Base-by-base conservation (phyloP, 2,797 vertebrate species). In the Naso thynnoides region DNA sequence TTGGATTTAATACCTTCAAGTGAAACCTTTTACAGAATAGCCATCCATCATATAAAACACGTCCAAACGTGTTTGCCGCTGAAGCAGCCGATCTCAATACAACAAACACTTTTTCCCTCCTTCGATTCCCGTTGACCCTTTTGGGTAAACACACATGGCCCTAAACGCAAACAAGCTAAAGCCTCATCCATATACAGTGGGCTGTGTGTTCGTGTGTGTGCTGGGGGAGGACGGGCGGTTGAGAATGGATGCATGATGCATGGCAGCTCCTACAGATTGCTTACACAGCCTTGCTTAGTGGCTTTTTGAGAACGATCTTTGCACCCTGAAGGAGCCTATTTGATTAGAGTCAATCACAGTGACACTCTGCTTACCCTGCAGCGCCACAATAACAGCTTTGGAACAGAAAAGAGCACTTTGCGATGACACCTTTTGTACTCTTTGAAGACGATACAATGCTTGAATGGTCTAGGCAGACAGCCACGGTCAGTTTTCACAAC, bases 321-420 rank as follows among this genome's bases (percentile, higher is more conserved):
- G 58, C 33, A 44, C 88, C 84, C 80, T 82, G 47, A 83, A 85
- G 80, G 79, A 82, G 83, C 76, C 64, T 70, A 60, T 93, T 88
- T 88, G 90, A 93, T 92, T 86, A 76, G 69, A 89, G 88, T 92
- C 92, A 83, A 84, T 94, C 90, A 88, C 55, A 0, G 74, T 82
- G 92, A 90, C 91, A 82, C 70, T 23, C 53, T 80, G 86, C 88
- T 90, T 87, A 92, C 83, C 21, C 44, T 59, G 86, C 79, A 66
- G 80, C 18, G 65, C 69, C 70, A 53, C 36, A 1, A 68, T 58
- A 52, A 73, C 69, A 42, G 66, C 74, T 39, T 48, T 26, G 24
- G 18, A 53, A 55, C 52, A 19, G 14, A 61, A 76, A 81, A 87
- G 75, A 82, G 74, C 70, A 79, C 81, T 88, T 84, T 69, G 65